Evolutionary conservation across 2,797 vertebrate genomes (phyloP).

Genomic region (Myotis planiceps): DNA sequence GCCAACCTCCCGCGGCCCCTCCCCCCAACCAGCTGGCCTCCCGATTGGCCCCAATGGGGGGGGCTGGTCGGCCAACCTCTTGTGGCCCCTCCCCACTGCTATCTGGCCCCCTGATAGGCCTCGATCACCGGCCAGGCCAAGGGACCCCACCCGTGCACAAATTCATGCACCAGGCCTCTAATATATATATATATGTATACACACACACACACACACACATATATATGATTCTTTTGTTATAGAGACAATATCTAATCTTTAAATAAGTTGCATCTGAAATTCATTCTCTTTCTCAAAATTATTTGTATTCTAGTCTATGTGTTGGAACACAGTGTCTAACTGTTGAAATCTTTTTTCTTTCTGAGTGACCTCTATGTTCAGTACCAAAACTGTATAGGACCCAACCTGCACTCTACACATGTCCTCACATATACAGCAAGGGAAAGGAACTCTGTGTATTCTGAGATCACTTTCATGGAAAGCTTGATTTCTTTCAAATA

Average conservation of each 20-base stretch:
- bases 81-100: no score
- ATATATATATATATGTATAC: not conserved
- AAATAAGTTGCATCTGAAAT: not conserved
- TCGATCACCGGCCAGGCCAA: no score
- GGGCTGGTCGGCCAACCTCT: no score
- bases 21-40: no score
- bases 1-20: no score
- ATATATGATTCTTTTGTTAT: not conserved
- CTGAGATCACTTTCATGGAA: not conserved
- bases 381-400: not conserved
- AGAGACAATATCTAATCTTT: not conserved
- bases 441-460: not conserved
- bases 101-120: no score
- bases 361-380: not conserved
- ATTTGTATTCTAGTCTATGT: not conserved
- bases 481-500: not conserved
- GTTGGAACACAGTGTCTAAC: not conserved
- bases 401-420: not conserved
- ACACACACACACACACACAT: no score
- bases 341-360: not conserved
- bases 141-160: no score
- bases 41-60: no score
- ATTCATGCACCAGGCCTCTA: no score
- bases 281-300: not conserved
- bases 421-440: not conserved